Conservation (phyloP, 2,113 vertebrate species). For the Neoarius graeffei region DNA sequence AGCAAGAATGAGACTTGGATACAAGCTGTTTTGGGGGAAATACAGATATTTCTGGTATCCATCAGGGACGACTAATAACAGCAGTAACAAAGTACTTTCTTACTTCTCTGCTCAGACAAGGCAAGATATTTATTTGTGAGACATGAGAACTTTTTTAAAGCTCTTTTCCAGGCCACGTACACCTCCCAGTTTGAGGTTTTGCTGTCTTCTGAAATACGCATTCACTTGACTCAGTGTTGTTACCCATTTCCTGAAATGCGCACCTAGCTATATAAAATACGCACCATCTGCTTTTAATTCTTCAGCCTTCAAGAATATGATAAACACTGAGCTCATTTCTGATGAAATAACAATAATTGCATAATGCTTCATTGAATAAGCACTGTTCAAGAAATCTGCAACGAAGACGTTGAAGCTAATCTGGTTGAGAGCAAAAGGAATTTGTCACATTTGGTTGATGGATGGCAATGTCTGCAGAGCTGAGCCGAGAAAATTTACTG, state of each 20-base stretch:
- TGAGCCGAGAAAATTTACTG: conserved; percentile 1
- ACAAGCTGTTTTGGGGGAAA: background rate
- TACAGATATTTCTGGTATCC: background rate
- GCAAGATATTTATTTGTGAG: background rate
- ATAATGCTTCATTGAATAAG: conserved; percentile 40
- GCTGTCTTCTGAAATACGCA: background rate
- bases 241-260: conserved; percentile 18
- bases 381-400: conserved; percentile 42
- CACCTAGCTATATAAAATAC: conserved; percentile 48
- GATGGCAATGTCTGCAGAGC: background rate
- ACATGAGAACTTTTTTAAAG: background rate
- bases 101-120: background rate
- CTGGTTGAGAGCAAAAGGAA: background rate
- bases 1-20: background rate
- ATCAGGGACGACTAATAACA: background rate
- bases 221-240: conserved; percentile 9
- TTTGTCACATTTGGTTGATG: conserved; percentile 2
- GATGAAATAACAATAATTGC: conserved; percentile 52
- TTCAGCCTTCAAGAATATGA: conserved; percentile 8
- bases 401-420: conserved; percentile 48
- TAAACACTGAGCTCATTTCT: conserved; percentile 32
- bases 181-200: background rate
- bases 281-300: conserved; percentile 55
- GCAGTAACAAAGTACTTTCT: background rate
- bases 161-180: background rate